A percentile compares a stretch with the other conserved stretches of the same genome.
Conservation (phyloP, 2,888 invertebrate genomes). For the Endomychus coccineus region DNA sequence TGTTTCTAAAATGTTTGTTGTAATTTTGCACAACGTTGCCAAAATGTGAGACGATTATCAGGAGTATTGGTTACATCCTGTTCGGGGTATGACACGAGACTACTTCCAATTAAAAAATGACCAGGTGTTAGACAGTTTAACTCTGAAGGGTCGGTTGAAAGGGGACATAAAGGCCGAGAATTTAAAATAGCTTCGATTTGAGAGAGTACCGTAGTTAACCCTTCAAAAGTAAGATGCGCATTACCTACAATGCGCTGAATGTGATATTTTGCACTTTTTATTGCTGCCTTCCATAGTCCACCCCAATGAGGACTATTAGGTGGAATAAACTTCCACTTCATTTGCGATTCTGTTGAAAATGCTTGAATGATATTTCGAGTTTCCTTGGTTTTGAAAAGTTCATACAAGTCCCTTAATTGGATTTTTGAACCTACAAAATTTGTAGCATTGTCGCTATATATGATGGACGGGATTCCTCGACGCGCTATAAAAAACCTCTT, state of each 20-base stretch:
- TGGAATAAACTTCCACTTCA: slow-evolving; percentile 13
- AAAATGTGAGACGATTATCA: slow-evolving; percentile 9
- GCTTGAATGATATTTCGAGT: slow-evolving; percentile 3
- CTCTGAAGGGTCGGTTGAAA: slow-evolving; percentile 9
- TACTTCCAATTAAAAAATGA: slow-evolving; percentile 11
- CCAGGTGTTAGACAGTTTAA: slow-evolving; percentile 9
- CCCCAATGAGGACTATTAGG: slow-evolving; percentile 12
- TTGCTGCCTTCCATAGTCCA: slow-evolving; percentile 14
- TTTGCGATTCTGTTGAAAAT: slow-evolving; percentile 7
- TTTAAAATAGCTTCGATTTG: slow-evolving; percentile 15
- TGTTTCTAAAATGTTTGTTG: slow-evolving; percentile 13
- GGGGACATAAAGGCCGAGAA: slow-evolving; percentile 7
- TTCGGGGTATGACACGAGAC: slow-evolving; percentile 5
- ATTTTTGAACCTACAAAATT: slow-evolving; percentile 19
- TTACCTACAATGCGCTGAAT: slow-evolving; percentile 6
- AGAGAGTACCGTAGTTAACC: slow-evolving; percentile 7
- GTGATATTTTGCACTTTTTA: slow-evolving; percentile 15
- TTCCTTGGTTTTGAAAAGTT: slow-evolving; percentile 1
- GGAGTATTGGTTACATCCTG: slow-evolving; percentile 2
- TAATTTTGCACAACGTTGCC: slow-evolving; percentile 6
- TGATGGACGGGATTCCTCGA: no score
- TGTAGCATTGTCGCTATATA: slow-evolving; percentile 19
- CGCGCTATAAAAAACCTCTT: slow-evolving; percentile 19
- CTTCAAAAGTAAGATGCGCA: slow-evolving; percentile 10
- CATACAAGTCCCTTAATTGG: slow-evolving; percentile 11